Evolutionary conservation across 2,888 invertebrate species (phyloP).

Genomic region (Odontomyia ornata): DNA sequence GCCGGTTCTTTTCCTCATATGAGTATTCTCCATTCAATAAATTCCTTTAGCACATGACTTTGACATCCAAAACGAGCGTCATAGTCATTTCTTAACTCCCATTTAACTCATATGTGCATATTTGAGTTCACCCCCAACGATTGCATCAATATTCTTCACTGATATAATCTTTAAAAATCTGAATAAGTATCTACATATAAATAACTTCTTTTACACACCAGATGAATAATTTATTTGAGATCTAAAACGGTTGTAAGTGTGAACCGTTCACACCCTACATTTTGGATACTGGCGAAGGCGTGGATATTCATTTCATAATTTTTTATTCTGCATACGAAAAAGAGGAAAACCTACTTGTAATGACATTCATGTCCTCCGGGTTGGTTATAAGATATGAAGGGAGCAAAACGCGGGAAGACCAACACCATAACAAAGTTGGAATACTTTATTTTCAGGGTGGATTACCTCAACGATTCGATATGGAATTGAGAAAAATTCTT

Average conservation of each 20-base stretch:
- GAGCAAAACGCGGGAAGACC: no score
- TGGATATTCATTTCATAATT: conserved; percentile 31
- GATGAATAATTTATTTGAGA: background rate
- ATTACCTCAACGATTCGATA: conserved; percentile 41
- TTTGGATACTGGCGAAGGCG: background rate
- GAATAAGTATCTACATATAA: background rate
- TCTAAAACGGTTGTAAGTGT: background rate
- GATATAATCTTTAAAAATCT: background rate
- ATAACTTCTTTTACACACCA: background rate
- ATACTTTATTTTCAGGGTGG: conserved; percentile 9
- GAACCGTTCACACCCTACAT: conserved; percentile 2
- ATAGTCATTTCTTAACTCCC: no score
- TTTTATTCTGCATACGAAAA: background rate
- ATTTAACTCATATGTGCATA: background rate
- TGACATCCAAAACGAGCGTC: no score
- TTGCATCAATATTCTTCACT: background rate
- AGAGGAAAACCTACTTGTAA: conserved; percentile 13
- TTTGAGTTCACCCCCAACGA: background rate
- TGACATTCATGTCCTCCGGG: conserved; percentile 22
- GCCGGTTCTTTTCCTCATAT: no score
- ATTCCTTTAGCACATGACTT: no score
- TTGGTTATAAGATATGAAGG: background rate
- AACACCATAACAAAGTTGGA: no score
- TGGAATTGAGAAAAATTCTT: conserved; percentile 35
- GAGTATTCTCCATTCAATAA: no score